Conservation (phyloP, 1,140 invertebrate species). For the Apis laboriosa region DNA sequence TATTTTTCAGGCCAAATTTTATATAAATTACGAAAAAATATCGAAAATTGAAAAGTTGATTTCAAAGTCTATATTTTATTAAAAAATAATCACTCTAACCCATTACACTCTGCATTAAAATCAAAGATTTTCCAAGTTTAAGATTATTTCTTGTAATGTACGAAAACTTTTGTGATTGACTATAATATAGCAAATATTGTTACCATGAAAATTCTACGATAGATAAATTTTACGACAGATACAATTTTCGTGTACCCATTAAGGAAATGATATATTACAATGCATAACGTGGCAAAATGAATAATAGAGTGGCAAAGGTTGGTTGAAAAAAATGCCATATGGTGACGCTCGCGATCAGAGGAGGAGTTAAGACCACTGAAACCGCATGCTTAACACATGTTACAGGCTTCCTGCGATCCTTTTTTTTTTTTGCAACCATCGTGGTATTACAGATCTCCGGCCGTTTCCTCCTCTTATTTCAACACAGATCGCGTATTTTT, state of each 20-base stretch:
- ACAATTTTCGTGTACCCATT: background rate
- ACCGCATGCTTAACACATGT: constrained; percentile 32
- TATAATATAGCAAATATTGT: no score
- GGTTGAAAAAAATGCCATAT: constrained; percentile 11
- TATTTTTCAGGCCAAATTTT: no score
- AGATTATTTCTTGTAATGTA: no score
- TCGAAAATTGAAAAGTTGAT: no score
- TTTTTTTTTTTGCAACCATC: no score
- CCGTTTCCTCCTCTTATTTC: background rate
- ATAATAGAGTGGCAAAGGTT: background rate
- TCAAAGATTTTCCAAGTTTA: no score
- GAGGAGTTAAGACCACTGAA: constrained; percentile 3
- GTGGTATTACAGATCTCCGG: background rate
- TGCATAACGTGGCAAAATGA: background rate
- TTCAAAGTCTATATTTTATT: no score
- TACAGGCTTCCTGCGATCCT: background rate
- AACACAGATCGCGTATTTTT: background rate
- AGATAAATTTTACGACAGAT: background rate
- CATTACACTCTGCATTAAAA: no score
- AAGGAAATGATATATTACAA: background rate
- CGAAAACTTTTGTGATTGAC: background rate
- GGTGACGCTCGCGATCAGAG: background rate
- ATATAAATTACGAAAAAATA: no score
- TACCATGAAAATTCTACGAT: background rate
- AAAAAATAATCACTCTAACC: no score